These are phyloP conservation scores for Drosophila arawakana DNA, from an alignment of 1,140 invertebrate species.

Conservation along the genomic window DNA sequence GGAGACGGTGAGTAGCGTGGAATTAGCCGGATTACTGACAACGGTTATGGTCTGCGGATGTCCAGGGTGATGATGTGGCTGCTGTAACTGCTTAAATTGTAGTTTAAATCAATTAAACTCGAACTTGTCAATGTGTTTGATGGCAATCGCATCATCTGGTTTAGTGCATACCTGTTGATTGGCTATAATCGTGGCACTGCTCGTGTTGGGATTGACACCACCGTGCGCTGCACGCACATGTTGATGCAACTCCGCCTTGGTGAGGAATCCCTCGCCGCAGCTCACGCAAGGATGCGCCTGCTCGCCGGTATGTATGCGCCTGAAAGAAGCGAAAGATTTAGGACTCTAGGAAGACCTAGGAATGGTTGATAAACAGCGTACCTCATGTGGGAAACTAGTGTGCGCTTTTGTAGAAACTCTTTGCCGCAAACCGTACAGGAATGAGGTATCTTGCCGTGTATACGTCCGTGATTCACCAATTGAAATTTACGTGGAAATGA, in stretches of 20 bases:
- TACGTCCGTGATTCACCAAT: slow-evolving; percentile 91
- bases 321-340: not conserved
- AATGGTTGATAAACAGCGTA: slow-evolving; percentile 54
- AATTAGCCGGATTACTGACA: slow-evolving; percentile 80
- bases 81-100: slow-evolving; percentile 75
- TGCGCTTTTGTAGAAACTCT: slow-evolving; percentile 93
- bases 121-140: not conserved
- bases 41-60: slow-evolving; percentile 84
- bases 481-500: slow-evolving; percentile 94
- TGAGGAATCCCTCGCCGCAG: slow-evolving; percentile 91
- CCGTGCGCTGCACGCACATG: slow-evolving; percentile 88
- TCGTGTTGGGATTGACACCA: slow-evolving; percentile 84
- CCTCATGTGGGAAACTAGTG: slow-evolving; percentile 91
- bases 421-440: slow-evolving; percentile 92
- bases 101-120: slow-evolving; percentile 32
- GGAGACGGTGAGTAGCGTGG: slow-evolving; percentile 75
- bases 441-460: slow-evolving; percentile 92
- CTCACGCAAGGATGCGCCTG: slow-evolving; percentile 89
- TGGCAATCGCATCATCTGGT: not conserved
- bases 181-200: slow-evolving; percentile 84
- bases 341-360: too few relatives aligned
- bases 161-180: slow-evolving; percentile 69
- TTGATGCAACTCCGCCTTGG: slow-evolving; percentile 88
- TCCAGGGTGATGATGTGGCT: slow-evolving; percentile 84
- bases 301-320: slow-evolving; percentile 86